Conservation (phyloP, 2,797 vertebrate genomes). For the Dryobates pubescens region DNA sequence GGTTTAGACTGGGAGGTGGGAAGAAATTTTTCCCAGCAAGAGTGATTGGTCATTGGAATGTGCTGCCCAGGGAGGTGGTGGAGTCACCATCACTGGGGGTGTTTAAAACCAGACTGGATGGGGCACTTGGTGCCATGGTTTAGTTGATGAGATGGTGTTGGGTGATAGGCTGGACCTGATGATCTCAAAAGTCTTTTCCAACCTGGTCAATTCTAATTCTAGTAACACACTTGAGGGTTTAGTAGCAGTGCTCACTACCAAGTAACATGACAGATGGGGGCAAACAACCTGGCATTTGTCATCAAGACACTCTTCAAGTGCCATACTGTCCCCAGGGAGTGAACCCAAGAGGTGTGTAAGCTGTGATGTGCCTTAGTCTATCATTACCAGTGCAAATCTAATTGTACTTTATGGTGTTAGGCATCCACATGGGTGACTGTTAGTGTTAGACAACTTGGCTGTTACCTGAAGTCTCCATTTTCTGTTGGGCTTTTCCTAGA, state of each 20-base stretch:
- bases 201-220: too few species aligned
- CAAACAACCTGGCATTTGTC: neutral
- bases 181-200: too few species aligned
- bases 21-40: too few species aligned
- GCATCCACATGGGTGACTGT: slow-evolving; percentile 37
- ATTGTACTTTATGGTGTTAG: neutral
- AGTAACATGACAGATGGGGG: accelerated
- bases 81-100: too few species aligned
- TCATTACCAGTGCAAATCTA: neutral
- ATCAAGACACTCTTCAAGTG: neutral
- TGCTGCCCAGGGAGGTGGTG: too few species aligned
- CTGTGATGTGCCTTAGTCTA: neutral
- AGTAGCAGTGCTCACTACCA: neutral
- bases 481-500: slow-evolving; percentile 69
- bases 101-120: too few species aligned
- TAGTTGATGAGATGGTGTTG: too few species aligned
- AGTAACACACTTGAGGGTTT: slow-evolving; percentile 5
- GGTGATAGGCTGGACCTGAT: too few species aligned
- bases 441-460: slow-evolving; percentile 25
- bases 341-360: neutral
- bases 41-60: too few species aligned
- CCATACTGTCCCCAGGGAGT: neutral
- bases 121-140: too few species aligned
- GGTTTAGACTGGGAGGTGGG: too few species aligned
- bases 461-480: slow-evolving; percentile 75